phyloP scores from a whole-genome alignment of 1,140 invertebrate genomes.

The Batillaria attramentaria region DNA sequence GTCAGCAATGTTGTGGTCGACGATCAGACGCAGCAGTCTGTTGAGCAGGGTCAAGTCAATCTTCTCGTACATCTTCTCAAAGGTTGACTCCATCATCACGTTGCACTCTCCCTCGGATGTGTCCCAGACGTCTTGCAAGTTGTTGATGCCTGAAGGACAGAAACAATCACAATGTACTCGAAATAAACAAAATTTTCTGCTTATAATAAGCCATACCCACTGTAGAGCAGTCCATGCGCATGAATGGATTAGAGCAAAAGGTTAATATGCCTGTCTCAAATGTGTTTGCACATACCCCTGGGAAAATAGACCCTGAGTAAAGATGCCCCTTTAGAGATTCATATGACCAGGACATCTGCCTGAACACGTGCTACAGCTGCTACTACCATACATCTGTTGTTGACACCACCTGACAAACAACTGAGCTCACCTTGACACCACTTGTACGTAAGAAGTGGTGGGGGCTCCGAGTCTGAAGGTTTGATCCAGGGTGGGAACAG shows the following conservation, averaged over 20 bases:
- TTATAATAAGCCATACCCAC: too few species aligned
- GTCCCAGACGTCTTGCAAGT: constrained; percentile 99
- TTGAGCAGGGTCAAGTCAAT: constrained; percentile 99
- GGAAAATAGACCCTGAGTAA: too few species aligned
- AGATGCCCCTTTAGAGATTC: too few species aligned
- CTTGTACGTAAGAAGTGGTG: constrained; percentile 97
- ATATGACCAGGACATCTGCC: too few species aligned
- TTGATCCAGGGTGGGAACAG: constrained; percentile 99
- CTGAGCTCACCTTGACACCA: constrained; percentile 95
- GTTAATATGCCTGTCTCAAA: too few species aligned
- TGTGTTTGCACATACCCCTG: too few species aligned
- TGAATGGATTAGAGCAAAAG: too few species aligned
- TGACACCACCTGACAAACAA: background rate
- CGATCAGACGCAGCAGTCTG: constrained; percentile 93
- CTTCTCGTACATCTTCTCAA: constrained; percentile 99
- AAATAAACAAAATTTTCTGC: too few species aligned
- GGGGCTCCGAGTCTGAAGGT: constrained; percentile 98
- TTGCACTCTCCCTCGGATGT: constrained; percentile 98
- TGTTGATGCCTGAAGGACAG: constrained; percentile 84
- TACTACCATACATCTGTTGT: background rate
- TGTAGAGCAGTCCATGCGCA: too few species aligned
- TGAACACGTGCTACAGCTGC: too few species aligned
- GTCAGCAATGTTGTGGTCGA: constrained; percentile 99
- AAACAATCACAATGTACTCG: background rate
- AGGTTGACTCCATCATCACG: constrained; percentile 96